These are phyloP conservation scores for Apoda limacodes DNA, from an alignment of 2,888 invertebrate species.

Conservation along the genomic window DNA sequence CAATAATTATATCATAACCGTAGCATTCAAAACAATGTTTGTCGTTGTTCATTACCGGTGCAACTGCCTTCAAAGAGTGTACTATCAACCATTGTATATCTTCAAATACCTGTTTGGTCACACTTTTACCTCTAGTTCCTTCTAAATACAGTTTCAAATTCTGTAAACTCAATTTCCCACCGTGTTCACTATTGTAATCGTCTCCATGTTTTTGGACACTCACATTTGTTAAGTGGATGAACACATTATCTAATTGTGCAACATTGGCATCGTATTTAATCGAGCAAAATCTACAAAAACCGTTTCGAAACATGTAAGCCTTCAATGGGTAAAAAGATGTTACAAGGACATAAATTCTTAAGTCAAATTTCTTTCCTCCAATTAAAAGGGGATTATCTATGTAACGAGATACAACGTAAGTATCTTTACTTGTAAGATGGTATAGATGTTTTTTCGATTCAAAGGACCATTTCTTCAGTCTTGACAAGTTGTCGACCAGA, in stretches of 20 bases:
- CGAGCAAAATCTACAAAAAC: conserved; percentile 95
- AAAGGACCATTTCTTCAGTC: conserved; percentile 91
- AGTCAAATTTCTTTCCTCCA: conserved; percentile 95
- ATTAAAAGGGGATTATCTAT: conserved; percentile 94
- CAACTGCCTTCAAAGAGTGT: conserved; percentile 91
- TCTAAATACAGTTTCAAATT: conserved; percentile 90
- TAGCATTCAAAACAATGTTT: conserved; percentile 93
- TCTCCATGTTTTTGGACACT: conserved; percentile 96
- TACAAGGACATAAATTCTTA: conserved; percentile 90
- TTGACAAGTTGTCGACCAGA: conserved; percentile 93
- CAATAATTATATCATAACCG: conserved; percentile 95
- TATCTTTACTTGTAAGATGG: conserved; percentile 81
- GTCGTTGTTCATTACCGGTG: conserved; percentile 91
- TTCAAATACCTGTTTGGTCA: conserved; percentile 88
- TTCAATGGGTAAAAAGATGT: conserved; percentile 93
- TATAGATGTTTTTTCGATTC: conserved; percentile 72
- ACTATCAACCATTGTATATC: conserved; percentile 90
- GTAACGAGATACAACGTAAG: conserved; percentile 94
- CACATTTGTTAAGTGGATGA: conserved; percentile 94
- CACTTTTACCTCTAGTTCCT: conserved; percentile 87
- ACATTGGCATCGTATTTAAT: conserved; percentile 92
- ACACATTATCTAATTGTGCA: conserved; percentile 90
- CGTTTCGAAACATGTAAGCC: conserved; percentile 89
- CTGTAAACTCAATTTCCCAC: conserved; percentile 93
- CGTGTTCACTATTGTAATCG: conserved; percentile 83